Evolutionary conservation across 2,113 vertebrate species (phyloP).

Genomic region (Chlamydotis undulata): DNA sequence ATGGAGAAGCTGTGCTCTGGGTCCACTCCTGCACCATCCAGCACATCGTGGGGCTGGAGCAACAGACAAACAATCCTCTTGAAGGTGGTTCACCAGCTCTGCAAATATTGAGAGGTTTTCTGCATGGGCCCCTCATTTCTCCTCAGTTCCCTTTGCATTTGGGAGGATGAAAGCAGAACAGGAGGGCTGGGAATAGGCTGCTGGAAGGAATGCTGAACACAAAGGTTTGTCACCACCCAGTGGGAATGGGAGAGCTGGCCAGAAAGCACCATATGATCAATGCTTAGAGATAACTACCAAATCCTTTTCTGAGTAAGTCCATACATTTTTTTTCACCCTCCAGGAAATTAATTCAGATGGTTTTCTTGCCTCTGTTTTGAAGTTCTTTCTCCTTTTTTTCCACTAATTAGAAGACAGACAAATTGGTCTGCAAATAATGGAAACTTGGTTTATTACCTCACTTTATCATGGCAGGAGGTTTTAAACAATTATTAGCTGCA

Average conservation of each 20-base stretch:
- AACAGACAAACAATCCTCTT: accelerated
- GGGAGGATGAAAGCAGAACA: neutral
- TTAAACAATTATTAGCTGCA: neutral
- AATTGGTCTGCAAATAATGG: neutral
- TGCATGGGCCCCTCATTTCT: neutral
- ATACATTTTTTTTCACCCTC: accelerated
- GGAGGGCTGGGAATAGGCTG: neutral
- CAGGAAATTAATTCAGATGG: neutral
- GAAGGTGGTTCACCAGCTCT: neutral
- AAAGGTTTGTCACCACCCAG: neutral
- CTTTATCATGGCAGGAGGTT: neutral
- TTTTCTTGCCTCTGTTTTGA: constrained; percentile 27
- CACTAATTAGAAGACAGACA: neutral
- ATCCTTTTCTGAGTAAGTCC: neutral
- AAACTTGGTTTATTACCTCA: neutral
- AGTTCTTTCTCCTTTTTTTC: neutral
- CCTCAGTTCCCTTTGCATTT: neutral
- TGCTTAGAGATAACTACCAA: neutral
- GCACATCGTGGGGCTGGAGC: accelerated
- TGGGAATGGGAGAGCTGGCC: neutral
- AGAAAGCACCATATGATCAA: neutral
- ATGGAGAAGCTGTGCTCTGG: neutral
- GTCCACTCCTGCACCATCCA: neutral
- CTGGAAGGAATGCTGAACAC: neutral
- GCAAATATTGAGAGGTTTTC: neutral